phyloP scores from a whole-genome alignment of 2,888 invertebrate genomes.

The Limenitis camilla region DNA sequence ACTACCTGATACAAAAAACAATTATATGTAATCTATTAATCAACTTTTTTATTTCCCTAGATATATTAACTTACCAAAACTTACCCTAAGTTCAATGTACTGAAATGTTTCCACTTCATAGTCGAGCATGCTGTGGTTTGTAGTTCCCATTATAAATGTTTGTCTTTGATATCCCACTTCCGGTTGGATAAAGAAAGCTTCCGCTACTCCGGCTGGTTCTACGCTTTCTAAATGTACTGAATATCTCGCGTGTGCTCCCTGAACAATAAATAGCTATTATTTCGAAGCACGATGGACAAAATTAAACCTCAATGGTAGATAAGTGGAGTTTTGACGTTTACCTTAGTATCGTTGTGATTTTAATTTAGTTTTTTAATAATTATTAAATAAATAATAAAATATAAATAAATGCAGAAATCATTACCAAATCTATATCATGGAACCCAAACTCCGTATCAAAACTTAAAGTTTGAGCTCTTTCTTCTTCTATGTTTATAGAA shows the following conservation, averaged over 20 bases:
- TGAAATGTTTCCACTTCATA: conserved; percentile 73
- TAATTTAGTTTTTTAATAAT: background rate
- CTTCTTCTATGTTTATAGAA: conserved; percentile 64
- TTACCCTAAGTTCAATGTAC: conserved; percentile 49
- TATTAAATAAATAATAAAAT: too few species aligned
- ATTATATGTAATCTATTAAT: conserved; percentile 2
- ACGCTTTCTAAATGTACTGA: conserved; percentile 55
- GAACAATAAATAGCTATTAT: background rate
- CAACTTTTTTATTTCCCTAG: background rate
- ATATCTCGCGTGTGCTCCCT: conserved; percentile 77
- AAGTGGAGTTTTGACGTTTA: too few species aligned
- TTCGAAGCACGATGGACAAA: background rate
- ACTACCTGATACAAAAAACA: conserved; percentile 41
- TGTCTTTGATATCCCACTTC: conserved; percentile 75
- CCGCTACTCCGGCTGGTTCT: conserved; percentile 44
- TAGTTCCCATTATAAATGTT: conserved; percentile 73
- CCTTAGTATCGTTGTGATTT: too few species aligned
- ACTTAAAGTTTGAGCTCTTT: conserved; percentile 62
- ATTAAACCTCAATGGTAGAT: conserved; percentile 1
- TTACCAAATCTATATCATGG: conserved; percentile 70
- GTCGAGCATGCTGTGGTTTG: conserved; percentile 71
- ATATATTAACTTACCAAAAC: background rate
- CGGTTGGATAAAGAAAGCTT: conserved; percentile 77
- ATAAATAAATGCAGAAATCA: conserved; percentile 12
- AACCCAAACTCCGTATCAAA: conserved; percentile 67